A percentile compares a stretch with the other conserved stretches of the same genome.
These are phyloP conservation scores for Cetonia aurata DNA, from an alignment of 2,888 invertebrate genomes.

Conservation along the genomic window DNA sequence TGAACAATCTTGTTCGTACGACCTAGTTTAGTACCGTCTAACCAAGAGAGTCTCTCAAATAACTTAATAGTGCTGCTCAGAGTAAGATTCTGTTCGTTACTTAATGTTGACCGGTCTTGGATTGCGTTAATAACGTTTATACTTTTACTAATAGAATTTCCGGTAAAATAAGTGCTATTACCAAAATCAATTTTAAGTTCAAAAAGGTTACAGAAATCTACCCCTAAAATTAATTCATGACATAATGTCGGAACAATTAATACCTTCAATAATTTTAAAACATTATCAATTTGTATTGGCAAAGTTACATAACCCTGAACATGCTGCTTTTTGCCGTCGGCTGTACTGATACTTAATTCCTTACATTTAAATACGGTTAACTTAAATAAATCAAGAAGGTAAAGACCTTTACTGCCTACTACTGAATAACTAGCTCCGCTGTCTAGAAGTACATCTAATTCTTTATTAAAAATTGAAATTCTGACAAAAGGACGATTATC, in stretches of 20 bases:
- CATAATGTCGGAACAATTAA: background rate
- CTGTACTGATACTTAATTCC: background rate
- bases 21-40: background rate
- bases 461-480: background rate
- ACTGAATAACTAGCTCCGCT: background rate
- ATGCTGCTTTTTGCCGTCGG: background rate
- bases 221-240: background rate
- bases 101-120: background rate
- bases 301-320: background rate
- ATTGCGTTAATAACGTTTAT: background rate
- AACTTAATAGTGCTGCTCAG: background rate
- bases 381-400: background rate
- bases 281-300: background rate
- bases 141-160: background rate
- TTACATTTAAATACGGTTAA: background rate
- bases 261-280: background rate
- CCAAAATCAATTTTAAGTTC: background rate
- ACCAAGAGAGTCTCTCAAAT: background rate
- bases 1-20: background rate
- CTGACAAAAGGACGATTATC: no score
- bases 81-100: background rate
- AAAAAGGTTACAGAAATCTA: background rate
- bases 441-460: background rate
- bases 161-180: background rate
- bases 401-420: background rate